These are phyloP conservation scores for Azorinus chamasolen DNA, from an alignment of 2,888 invertebrate genomes.

Conservation along the genomic window DNA sequence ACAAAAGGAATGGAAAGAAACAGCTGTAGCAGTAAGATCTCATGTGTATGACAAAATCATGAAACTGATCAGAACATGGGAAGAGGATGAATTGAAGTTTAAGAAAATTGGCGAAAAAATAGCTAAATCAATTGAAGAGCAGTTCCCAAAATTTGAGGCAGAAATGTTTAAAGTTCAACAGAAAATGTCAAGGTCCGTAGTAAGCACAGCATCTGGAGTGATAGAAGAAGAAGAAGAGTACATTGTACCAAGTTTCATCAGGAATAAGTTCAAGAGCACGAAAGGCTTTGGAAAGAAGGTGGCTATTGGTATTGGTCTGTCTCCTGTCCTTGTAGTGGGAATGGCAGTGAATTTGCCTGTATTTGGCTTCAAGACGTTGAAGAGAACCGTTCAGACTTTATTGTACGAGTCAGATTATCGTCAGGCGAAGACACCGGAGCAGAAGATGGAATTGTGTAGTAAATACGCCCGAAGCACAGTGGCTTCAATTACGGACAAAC, in stretches of 20 bases:
- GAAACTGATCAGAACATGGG: slow-evolving; percentile 67
- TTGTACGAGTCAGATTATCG: slow-evolving; percentile 56
- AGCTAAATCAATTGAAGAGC: slow-evolving; percentile 54
- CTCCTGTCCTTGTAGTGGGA: slow-evolving; percentile 72
- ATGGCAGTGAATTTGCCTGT: slow-evolving; percentile 69
- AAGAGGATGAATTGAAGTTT: slow-evolving; percentile 61
- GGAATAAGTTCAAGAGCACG: slow-evolving; percentile 50
- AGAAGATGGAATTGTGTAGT: slow-evolving; percentile 44
- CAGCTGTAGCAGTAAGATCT: slow-evolving; percentile 52
- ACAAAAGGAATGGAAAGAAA: slow-evolving; percentile 55
- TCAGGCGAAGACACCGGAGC: slow-evolving; percentile 45
- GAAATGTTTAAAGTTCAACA: slow-evolving; percentile 68
- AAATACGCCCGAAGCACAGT: slow-evolving; percentile 65
- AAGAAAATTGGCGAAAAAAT: slow-evolving; percentile 62
- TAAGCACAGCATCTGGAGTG: background rate
- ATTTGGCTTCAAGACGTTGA: slow-evolving; percentile 65
- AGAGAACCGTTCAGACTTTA: slow-evolving; percentile 53
- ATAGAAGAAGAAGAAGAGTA: slow-evolving; percentile 51
- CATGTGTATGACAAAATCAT: slow-evolving; percentile 59
- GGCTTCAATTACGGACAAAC: slow-evolving; percentile 50
- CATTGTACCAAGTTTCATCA: slow-evolving; percentile 58
- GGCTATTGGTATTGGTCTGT: slow-evolving; percentile 69
- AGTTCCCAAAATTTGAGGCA: slow-evolving; percentile 71
- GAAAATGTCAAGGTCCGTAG: slow-evolving; percentile 39
- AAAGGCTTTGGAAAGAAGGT: slow-evolving; percentile 61